A percentile compares a stretch with the other conserved stretches of the same genome.
Evolutionary conservation across 2,888 invertebrate genomes (phyloP).

Genomic region (Ophonus ardosiacus): DNA sequence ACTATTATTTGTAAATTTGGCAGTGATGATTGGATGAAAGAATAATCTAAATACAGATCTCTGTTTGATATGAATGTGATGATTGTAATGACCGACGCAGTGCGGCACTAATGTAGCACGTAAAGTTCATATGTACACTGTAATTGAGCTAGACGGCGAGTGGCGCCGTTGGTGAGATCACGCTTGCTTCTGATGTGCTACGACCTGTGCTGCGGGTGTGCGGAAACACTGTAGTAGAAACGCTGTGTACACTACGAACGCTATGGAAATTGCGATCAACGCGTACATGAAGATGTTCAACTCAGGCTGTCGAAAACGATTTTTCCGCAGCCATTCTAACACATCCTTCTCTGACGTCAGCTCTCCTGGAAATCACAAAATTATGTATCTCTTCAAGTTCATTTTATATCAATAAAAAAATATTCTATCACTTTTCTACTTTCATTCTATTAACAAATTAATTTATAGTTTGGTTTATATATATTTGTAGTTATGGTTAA

Average conservation of each 20-base stretch:
- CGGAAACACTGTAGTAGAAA: conserved; percentile 95
- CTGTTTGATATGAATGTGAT: neutral
- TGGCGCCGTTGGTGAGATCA: conserved; percentile 72
- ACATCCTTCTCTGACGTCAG: conserved; percentile 90
- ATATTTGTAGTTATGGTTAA: too few relatives aligned
- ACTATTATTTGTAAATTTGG: too few relatives aligned
- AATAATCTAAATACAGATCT: neutral
- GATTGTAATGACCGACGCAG: conserved; percentile 16
- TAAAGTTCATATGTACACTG: conserved; percentile 51
- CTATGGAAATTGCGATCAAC: conserved; percentile 89
- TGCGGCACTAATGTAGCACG: conserved; percentile 56
- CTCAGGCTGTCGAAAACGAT: conserved; percentile 94
- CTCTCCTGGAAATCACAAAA: conserved; percentile 80
- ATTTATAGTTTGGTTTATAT: too few relatives aligned
- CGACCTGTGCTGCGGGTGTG: conserved; percentile 81
- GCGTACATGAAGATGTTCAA: conserved; percentile 96
- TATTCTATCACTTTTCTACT: too few relatives aligned
- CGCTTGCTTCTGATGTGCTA: conserved; percentile 83
- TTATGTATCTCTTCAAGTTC: too few relatives aligned
- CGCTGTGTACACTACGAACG: conserved; percentile 93
- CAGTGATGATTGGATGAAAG: too few relatives aligned
- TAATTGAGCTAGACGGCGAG: conserved; percentile 28
- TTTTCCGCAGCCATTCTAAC: conserved; percentile 94
- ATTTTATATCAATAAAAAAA: too few relatives aligned
- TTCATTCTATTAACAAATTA: too few relatives aligned